A percentile compares a stretch with the other conserved stretches of the same genome.
Conservation (phyloP, 2,888 invertebrate species). For the Idaea aversata region DNA sequence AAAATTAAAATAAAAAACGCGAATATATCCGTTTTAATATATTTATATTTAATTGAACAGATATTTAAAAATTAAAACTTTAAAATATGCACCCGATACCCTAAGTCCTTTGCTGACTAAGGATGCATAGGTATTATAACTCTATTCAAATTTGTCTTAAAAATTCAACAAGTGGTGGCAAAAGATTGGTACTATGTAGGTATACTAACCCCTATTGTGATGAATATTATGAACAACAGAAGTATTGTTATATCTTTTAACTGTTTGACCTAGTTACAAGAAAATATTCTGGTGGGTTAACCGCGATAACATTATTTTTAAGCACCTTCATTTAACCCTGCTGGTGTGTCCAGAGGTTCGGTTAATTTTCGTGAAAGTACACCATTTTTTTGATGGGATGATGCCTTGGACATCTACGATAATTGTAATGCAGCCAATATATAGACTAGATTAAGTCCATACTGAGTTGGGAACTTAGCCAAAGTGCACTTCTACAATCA, state of each 20-base stretch:
- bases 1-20: no score
- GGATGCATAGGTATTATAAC: no score
- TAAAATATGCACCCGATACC: no score
- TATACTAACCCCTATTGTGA: no score
- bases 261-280: not conserved
- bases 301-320: not conserved
- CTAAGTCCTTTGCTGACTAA: no score
- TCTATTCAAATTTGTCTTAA: no score
- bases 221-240: not conserved
- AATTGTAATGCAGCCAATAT: not conserved
- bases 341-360: not conserved
- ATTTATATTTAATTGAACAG: no score
- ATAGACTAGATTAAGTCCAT: not conserved
- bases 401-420: not conserved
- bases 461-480: conserved; percentile 5
- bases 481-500: conserved; percentile 26
- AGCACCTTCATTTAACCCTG: not conserved
- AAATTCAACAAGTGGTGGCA: no score
- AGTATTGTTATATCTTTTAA: not conserved
- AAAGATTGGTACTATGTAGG: no score
- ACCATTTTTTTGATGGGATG: not conserved
- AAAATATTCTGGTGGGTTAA: not conserved
- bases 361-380: not conserved
- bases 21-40: no score
- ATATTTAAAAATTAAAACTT: no score